Evolutionary conservation across 2,797 vertebrate species (phyloP).

Genomic region (Leuciscus waleckii): DNA sequence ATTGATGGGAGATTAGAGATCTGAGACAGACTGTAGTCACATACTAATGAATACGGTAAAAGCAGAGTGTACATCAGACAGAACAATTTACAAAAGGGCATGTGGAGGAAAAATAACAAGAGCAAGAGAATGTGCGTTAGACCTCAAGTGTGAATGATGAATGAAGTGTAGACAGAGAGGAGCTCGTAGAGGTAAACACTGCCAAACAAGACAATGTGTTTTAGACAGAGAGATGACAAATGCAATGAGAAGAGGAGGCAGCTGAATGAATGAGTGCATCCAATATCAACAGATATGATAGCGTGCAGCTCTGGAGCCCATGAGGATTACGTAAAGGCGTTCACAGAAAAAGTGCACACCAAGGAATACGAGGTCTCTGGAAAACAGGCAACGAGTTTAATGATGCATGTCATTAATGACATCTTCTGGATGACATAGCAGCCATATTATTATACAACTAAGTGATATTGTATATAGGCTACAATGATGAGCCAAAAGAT

Average conservation of each 20-base stretch:
- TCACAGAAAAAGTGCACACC: constrained; percentile 17
- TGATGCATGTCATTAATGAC: not conserved
- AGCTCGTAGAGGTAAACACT: constrained; percentile 10
- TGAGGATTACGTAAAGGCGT: constrained; percentile 28
- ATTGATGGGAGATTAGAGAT: constrained; percentile 45
- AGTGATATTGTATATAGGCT: not conserved
- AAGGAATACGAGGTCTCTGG: constrained; percentile 20
- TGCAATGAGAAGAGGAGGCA: constrained; percentile 7
- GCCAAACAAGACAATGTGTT: constrained; percentile 18
- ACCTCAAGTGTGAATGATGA: constrained; percentile 36
- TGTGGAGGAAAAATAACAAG: constrained; percentile 1
- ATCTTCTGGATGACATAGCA: not conserved
- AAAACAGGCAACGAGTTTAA: constrained; percentile 34
- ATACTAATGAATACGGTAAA: constrained; percentile 13
- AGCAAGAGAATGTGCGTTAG: not conserved
- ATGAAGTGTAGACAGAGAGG: constrained; percentile 36
- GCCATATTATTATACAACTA: not conserved
- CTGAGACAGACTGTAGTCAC: constrained; percentile 11
- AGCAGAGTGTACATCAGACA: constrained; percentile 7
- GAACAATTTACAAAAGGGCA: constrained; percentile 20
- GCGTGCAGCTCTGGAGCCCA: not conserved
- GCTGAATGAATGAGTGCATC: constrained; percentile 23
- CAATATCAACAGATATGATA: constrained; percentile 13
- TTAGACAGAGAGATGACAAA: constrained; percentile 30
- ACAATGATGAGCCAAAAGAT: not conserved